Conservation (phyloP, 1,140 invertebrate species). For the Papilio aristodemus region DNA sequence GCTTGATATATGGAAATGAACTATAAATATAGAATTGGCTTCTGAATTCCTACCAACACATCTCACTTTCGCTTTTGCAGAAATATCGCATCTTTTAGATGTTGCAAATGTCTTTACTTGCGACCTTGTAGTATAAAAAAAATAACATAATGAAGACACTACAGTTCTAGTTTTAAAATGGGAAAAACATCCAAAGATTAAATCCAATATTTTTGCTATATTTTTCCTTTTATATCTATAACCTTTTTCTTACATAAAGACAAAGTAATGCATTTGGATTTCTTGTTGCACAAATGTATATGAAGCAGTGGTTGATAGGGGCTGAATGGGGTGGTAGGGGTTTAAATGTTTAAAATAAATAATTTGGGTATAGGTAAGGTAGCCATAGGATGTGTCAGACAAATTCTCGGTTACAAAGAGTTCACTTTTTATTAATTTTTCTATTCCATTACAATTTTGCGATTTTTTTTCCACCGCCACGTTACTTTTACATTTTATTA, state of each 20-base stretch:
- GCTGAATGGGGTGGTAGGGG: no score
- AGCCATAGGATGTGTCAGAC: conserved; percentile 39
- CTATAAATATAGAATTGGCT: no score
- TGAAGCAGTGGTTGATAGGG: background rate
- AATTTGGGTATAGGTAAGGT: no score
- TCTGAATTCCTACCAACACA: no score
- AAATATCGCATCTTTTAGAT: no score
- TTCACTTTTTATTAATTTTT: conserved; percentile 78
- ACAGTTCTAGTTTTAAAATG: no score
- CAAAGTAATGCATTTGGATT: no score
- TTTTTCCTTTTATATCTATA: background rate
- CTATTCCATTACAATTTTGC: conserved; percentile 77
- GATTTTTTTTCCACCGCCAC: conserved; percentile 75
- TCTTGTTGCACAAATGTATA: background rate
- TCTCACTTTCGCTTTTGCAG: no score
- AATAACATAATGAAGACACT: no score
- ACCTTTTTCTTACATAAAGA: background rate
- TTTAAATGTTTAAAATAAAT: background rate
- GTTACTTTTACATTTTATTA: conserved; percentile 52
- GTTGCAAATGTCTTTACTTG: no score
- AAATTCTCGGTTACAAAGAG: conserved; percentile 72
- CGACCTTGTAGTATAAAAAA: no score
- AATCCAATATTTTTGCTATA: background rate
- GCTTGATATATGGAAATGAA: no score
- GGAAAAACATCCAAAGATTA: background rate